Percentiles rank a stretch among this genome's conserved stretches.
These are phyloP conservation scores for Brienomyrus longianalis DNA, from an alignment of 2,113 vertebrate species.

Conservation along the genomic window DNA sequence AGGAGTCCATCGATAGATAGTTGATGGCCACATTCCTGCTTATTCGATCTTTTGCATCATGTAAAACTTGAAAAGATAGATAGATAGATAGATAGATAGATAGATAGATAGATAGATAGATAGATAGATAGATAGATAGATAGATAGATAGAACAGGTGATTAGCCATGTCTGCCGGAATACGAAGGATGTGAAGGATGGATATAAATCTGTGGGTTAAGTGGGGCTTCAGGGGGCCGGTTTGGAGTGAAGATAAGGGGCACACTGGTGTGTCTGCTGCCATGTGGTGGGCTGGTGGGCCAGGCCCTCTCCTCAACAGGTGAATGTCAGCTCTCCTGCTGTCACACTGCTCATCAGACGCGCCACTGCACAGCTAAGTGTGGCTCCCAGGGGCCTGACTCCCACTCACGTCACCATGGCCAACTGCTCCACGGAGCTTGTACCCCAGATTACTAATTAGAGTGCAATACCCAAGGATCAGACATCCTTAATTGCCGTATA, in stretches of 20 bases:
- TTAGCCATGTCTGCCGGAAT: slow-evolving; percentile 27
- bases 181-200: slow-evolving; percentile 31
- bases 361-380: background rate
- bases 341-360: background rate
- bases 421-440: background rate
- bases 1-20: background rate
- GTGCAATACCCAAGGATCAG: slow-evolving; percentile 3
- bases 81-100: too few relatives aligned
- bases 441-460: slow-evolving; percentile 9
- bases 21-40: background rate
- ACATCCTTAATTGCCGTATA: background rate
- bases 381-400: background rate
- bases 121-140: background rate
- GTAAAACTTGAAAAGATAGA: background rate
- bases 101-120: too few relatives aligned
- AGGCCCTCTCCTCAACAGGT: background rate
- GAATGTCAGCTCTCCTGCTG: slow-evolving; percentile 10
- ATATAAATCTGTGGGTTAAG: slow-evolving; percentile 31
- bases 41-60: background rate
- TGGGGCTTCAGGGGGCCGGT: slow-evolving; percentile 26
- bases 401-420: background rate
- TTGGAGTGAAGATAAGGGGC: slow-evolving; percentile 20
- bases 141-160: slow-evolving; percentile 21
- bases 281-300: background rate
- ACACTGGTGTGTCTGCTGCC: background rate